Conservation (phyloP, 2,113 vertebrate species). For the Myotis lucifugus region DNA sequence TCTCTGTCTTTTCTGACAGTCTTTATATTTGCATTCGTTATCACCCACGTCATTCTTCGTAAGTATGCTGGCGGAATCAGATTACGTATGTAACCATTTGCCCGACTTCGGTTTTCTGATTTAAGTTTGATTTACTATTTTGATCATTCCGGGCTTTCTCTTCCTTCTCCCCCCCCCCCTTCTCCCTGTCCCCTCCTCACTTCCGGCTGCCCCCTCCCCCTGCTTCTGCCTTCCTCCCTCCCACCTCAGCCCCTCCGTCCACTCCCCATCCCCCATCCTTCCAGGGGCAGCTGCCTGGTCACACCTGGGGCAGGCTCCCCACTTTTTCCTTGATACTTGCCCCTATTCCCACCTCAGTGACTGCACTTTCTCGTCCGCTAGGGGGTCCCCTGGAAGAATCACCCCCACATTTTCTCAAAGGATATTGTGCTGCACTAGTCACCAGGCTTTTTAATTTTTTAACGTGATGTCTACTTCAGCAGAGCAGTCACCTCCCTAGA, state of each 20-base stretch:
- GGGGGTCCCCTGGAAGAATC: conserved; percentile 1
- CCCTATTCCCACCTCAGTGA: background rate
- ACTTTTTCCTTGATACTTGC: background rate
- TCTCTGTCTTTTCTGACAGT: conserved; percentile 99
- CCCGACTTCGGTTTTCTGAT: conserved; percentile 82
- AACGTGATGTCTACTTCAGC: background rate
- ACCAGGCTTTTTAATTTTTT: background rate
- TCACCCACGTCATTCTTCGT: conserved; percentile 98
- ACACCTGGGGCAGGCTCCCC: background rate
- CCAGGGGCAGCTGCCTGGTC: background rate
- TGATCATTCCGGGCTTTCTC: conserved; percentile 78
- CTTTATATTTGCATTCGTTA: conserved; percentile 99
- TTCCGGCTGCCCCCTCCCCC: background rate
- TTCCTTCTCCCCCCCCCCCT: background rate
- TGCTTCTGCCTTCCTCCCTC: background rate
- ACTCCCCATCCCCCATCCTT: background rate
- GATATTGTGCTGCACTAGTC: background rate
- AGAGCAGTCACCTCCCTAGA: background rate
- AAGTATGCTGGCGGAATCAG: conserved; percentile 90
- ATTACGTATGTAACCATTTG: conserved; percentile 83
- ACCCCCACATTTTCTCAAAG: background rate
- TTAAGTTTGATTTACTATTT: conserved; percentile 78
- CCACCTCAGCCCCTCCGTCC: background rate
- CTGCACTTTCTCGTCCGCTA: conserved; percentile 37
- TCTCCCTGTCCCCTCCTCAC: background rate